Evolutionary conservation across 2,797 vertebrate genomes (phyloP), one percentile per base, ranked within the genome.

Genomic region (Siniperca scherzeri): DNA sequence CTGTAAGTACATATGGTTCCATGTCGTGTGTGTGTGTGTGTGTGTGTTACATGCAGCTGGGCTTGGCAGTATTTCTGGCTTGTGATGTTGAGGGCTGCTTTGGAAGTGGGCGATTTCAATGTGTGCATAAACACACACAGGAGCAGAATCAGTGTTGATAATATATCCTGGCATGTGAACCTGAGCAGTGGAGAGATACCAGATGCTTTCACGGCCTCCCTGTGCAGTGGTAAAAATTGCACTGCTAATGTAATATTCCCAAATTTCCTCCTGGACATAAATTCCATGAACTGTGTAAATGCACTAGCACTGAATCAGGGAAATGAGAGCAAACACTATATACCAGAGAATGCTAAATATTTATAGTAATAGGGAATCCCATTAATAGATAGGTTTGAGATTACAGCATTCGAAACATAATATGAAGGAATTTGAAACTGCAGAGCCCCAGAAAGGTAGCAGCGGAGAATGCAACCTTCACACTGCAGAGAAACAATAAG

Each of bases 301-400:
- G 70, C n/a, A 55, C 3, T 2, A 42, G 21, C 33, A n/a, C 11
- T 67, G 25, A 81, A 52, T 81, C 7, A 53, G 17, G n/a, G 25
- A 74, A 61, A 36, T 19, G 4, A 55, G 33, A 48, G n/a, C 21
- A 13, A 75, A 61, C 55, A 40, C 22, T 69, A 13, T 72, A 36
- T 27, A n/a, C 8, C 33, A 53, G 30, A 73, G 62, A 40, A 76
- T 0, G 2, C 48, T 44, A 67, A 60, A 80, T 78, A 77, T 69
- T 70, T 66, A 17, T 64, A 52, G 40, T 59, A 52, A 74, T 52
- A 53, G 61, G 60, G 64, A 78, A 82, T 11, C 66, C 53, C 67
- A 84, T 80, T 86, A 78, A 87, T 68, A 74, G 56, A 68, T 48
- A 46, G 53, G 62, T 78, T 78, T 86, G 36, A 79, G 59, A 77